Evolutionary conservation across 2,888 invertebrate genomes (phyloP), one percentile per base, ranked within the genome.

Genomic region (Myathropa florea): DNA sequence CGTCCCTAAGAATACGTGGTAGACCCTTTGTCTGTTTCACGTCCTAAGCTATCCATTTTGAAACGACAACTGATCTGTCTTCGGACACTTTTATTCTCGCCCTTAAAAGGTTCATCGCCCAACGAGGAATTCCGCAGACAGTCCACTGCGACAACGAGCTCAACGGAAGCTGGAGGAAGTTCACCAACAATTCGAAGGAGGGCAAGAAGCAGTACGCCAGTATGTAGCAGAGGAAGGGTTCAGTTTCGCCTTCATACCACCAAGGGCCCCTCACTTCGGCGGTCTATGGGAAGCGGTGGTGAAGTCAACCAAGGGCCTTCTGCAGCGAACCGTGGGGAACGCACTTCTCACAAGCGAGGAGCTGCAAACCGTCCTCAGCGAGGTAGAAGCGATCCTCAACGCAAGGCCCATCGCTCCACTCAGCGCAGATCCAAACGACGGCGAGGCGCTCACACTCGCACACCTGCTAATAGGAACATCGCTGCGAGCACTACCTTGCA

Each of bases 271-370:
- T 46, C 46, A 18, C 30, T 53, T 30, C 30, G 36, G 24, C 21
- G 64, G 59, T 12, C 7, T 57, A 7, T 23, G 70, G 59, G 28
- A n/a, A n/a, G n/a, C n/a, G n/a, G n/a, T n/a, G n/a, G n/a, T 30
- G 28, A 60, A 60, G 60, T n/a, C 28, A 26, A 39, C 23, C 3
- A 65, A 65, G n/a, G 14, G 65, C 9, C n/a, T 71, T n/a, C 53
- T 81, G 23, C 33, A 53, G 4, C 57, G 70, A 14, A 77, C 76
- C 12, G 21, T 84, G 4, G 21, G 26, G 10, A 61, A 76, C 23
- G 65, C 84, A 9, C 67, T 78, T 7, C 64, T 87, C 33, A 82
- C 86, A n/a, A 70, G 60, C 46, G 78, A 83, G 57, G 68, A 80
- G 21, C 63, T 87, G n/a, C n/a, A 68, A 10, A 83, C 71, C 9